Conservation (phyloP, 2,113 vertebrate species). For the Pituophis catenifer region DNA sequence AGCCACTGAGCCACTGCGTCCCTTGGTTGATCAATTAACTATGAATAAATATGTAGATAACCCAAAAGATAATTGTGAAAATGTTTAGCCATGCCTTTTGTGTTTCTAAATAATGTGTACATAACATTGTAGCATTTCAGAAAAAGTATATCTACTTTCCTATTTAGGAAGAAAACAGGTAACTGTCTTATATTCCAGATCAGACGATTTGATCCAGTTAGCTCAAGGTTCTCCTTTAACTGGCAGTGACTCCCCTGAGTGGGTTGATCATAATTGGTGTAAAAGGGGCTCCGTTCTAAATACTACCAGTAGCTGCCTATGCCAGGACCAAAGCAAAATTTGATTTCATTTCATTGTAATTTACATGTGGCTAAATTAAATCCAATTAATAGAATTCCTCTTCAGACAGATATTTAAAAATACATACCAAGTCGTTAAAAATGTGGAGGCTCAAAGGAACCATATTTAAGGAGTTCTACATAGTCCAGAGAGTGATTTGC, state of each 20-base stretch:
- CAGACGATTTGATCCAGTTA: not conserved
- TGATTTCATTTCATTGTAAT: not conserved
- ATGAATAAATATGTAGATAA: not conserved
- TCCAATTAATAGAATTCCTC: not conserved
- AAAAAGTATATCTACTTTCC: not conserved
- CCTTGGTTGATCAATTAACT: not conserved
- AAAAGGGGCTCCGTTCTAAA: not conserved
- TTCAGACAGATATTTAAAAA: not conserved
- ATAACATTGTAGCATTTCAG: not conserved
- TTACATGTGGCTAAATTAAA: not conserved
- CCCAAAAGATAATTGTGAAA: not conserved
- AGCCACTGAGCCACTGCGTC: too few relatives aligned
- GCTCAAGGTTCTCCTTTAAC: not conserved
- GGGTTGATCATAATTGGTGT: not conserved
- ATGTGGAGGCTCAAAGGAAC: not conserved
- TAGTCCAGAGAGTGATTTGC: not conserved
- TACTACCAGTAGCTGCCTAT: not conserved
- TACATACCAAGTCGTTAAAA: not conserved
- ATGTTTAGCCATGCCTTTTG: not conserved
- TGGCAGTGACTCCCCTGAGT: not conserved
- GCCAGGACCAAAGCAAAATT: not conserved
- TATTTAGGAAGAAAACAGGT: not conserved
- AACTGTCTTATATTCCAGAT: not conserved
- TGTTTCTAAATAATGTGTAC: not conserved
- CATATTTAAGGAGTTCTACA: not conserved